Evolutionary conservation across 1,140 invertebrate genomes (phyloP).

Genomic region (Apis laboriosa): DNA sequence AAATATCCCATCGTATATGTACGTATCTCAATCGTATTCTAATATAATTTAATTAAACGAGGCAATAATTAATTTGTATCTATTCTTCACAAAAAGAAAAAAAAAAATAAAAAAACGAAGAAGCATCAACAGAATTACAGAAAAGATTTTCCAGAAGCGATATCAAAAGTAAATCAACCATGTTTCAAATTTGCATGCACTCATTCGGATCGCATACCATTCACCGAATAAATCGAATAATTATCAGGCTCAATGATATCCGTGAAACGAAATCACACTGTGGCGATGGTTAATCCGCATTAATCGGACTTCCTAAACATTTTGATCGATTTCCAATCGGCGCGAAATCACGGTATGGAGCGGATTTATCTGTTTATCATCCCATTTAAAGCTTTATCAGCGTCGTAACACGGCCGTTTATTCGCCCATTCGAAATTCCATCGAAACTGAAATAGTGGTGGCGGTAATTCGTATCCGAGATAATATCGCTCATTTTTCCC

Average conservation of each 20-base stretch:
- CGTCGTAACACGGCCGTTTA: constrained; percentile 73
- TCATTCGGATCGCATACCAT: constrained; percentile 2
- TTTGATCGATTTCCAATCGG: constrained; percentile 26
- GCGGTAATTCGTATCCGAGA: constrained; percentile 65
- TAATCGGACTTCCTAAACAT: constrained; percentile 22
- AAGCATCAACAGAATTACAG: neutral
- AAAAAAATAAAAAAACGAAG: neutral
- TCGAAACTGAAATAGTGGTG: constrained; percentile 64
- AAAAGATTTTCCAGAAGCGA: neutral
- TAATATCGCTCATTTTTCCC: constrained; percentile 63
- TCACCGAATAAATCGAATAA: constrained; percentile 23
- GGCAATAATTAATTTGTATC: too few relatives aligned
- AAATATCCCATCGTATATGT: too few relatives aligned
- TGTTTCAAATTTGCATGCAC: neutral
- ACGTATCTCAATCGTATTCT: too few relatives aligned
- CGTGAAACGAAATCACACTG: neutral
- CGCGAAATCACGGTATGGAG: constrained; percentile 29
- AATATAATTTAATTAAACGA: too few relatives aligned
- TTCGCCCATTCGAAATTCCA: constrained; percentile 67
- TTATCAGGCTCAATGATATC: neutral
- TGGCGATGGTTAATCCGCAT: constrained; percentile 5
- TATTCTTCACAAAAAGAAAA: too few relatives aligned
- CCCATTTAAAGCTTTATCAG: constrained; percentile 72
- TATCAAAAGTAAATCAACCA: neutral
- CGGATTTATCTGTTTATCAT: constrained; percentile 51